Base-by-base conservation (phyloP, 2,888 invertebrate genomes). In the Nebria salina region DNA sequence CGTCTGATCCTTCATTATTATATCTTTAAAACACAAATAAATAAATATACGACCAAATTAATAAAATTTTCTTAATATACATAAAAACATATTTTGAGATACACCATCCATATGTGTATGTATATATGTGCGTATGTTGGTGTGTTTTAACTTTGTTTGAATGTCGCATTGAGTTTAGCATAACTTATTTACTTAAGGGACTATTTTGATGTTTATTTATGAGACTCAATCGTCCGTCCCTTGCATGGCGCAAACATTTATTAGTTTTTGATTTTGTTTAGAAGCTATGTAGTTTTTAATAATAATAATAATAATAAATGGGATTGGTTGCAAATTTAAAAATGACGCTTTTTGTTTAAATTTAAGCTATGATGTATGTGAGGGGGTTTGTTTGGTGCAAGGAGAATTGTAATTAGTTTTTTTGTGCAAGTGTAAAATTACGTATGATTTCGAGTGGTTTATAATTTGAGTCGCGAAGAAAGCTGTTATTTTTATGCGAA, bases 121-220 rank as follows among this genome's bases (percentile, higher is more conserved):
- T 11, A 7, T 54, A 7, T 54, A 8, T 54, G 54, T 54, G 54
- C 8, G 54, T 54, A 8, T 54, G 54, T 54, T 0, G 0, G 54
- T 7, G 4, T 54, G 54, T 54, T 54, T 54, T 54, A 54, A 54
- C 7, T 54, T 54, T 1, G 54, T 54, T 54, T 54, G 54, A 13
- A 11, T 68, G 68, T 76, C 68, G 76, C 76, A 68, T n/a, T 42
- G 76, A 76, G 43, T 75, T 75, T 54, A 75, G 43, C 75, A 54
- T 76, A 76, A 54, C 76, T 68, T 34, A 34, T 34, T 76, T 76
- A 65, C 76, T 66, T 41, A 15, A 42, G 76, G 76, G 76, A 76
- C 66, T 43, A 43, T 76, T 76, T 76, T 76, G 76, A 76, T 76
- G 76, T 76, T 76, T 76, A 76, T 76, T 76, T 76, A 76, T 76